These are phyloP conservation scores for Chelmon rostratus DNA, from an alignment of 2,797 vertebrate species.

Conservation along the genomic window DNA sequence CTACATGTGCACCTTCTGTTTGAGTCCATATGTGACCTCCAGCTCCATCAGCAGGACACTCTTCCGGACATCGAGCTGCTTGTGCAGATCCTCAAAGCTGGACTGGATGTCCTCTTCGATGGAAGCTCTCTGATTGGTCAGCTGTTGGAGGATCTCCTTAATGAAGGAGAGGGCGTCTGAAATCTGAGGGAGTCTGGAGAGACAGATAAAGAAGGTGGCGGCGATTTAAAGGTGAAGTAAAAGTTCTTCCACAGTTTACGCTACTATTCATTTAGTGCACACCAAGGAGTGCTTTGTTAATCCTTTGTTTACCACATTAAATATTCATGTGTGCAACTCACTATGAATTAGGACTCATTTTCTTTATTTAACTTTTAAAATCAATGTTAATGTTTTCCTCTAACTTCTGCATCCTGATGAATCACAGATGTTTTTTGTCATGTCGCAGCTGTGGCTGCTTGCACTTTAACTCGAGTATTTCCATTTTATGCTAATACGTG, in stretches of 20 bases:
- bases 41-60: constrained; percentile 98
- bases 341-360: not conserved
- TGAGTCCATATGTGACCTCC: constrained; percentile 96
- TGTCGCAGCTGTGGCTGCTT: too few species aligned
- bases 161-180: constrained; percentile 91
- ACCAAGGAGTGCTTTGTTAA: not conserved
- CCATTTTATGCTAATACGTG: too few species aligned
- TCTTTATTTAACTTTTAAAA: not conserved
- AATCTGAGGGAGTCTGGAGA: constrained; percentile 93
- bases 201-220: not conserved
- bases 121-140: constrained; percentile 92
- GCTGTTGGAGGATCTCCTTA: constrained; percentile 94
- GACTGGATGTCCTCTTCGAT: constrained; percentile 97
- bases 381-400: too few species aligned
- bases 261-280: not conserved
- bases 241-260: not conserved
- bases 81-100: constrained; percentile 96
- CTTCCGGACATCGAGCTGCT: constrained; percentile 96
- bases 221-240: not conserved
- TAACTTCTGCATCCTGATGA: not conserved
- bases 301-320: not conserved
- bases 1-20: constrained; percentile 91
- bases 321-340: not conserved
- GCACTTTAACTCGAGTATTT: not conserved
- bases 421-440: not conserved